phyloP scores from a whole-genome alignment of 2,797 vertebrate genomes.

The Sebastes itinus region DNA sequence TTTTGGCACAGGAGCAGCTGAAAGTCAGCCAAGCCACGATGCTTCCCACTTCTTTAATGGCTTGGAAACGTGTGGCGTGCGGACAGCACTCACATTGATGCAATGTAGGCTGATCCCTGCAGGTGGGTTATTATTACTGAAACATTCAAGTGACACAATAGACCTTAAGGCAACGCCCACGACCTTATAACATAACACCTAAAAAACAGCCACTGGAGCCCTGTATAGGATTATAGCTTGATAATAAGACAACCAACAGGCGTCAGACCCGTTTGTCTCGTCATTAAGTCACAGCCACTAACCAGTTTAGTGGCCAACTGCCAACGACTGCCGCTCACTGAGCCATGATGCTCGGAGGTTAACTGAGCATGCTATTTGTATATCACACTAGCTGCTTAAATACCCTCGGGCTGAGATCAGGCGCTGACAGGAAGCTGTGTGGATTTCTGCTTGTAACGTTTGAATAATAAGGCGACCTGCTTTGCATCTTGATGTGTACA shows the following conservation, averaged over 20 bases:
- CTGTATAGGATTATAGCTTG: conserved; percentile 33
- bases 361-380: conserved; percentile 46
- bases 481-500: background rate
- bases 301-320: conserved; percentile 59
- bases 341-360: conserved; percentile 29
- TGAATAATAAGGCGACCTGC: background rate
- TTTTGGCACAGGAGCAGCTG: conserved; percentile 82
- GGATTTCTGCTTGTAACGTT: conserved; percentile 9
- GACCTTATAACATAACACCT: conserved; percentile 37
- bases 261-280: conserved; percentile 47
- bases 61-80: conserved; percentile 43
- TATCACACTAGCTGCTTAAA: conserved; percentile 51
- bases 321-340: conserved; percentile 27
- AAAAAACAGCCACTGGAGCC: conserved; percentile 10
- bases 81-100: conserved; percentile 12
- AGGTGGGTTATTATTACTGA: conserved; percentile 22
- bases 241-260: conserved; percentile 45
- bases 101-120: conserved; percentile 26
- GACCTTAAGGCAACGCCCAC: conserved; percentile 12
- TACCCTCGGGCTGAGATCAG: conserved; percentile 30
- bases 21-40: conserved; percentile 73
- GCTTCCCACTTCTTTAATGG: conserved; percentile 46
- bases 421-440: conserved; percentile 27
- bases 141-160: conserved; percentile 29
- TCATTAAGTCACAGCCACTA: conserved; percentile 55